Evolutionary conservation across 2,888 invertebrate species (phyloP).

Genomic region (Protonemura montana): DNA sequence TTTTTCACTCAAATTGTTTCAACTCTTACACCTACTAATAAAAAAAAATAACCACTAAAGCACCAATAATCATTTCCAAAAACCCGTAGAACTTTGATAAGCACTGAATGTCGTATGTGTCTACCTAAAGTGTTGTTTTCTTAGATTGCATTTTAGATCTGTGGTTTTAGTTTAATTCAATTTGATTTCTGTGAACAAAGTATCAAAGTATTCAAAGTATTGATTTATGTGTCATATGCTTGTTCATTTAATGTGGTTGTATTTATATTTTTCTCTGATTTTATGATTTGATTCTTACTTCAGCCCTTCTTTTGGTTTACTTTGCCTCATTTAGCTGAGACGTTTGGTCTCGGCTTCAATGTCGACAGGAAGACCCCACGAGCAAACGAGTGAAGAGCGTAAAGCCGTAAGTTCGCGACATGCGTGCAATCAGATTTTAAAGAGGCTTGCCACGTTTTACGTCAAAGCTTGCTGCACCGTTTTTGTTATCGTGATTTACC

Average conservation of each 20-base stretch:
- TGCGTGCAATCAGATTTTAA: not conserved
- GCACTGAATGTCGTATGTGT: no score
- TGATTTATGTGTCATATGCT: not conserved
- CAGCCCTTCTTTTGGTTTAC: conserved; percentile 15
- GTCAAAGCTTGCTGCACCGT: not conserved
- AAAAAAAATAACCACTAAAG: not conserved
- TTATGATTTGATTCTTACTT: conserved; percentile 14
- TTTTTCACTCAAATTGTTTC: not conserved
- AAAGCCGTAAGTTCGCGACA: conserved; percentile 19
- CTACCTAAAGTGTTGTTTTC: no score
- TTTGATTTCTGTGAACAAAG: not conserved
- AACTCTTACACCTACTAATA: not conserved
- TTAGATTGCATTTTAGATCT: no score
- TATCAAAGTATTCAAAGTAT: not conserved
- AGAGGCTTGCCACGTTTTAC: no score
- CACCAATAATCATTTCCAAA: not conserved
- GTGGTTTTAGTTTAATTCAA: no score
- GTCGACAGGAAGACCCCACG: not conserved
- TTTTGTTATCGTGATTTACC: not conserved
- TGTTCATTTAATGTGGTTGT: not conserved
- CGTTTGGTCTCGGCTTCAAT: conserved; percentile 36
- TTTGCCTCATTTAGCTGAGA: conserved; percentile 37
- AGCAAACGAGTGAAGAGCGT: conserved; percentile 2
- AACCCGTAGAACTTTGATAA: not conserved
- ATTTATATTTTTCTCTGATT: not conserved